A percentile compares a stretch with the other conserved stretches of the same genome.
phyloP scores from a whole-genome alignment of 2,888 invertebrate genomes.

The Actias luna region DNA sequence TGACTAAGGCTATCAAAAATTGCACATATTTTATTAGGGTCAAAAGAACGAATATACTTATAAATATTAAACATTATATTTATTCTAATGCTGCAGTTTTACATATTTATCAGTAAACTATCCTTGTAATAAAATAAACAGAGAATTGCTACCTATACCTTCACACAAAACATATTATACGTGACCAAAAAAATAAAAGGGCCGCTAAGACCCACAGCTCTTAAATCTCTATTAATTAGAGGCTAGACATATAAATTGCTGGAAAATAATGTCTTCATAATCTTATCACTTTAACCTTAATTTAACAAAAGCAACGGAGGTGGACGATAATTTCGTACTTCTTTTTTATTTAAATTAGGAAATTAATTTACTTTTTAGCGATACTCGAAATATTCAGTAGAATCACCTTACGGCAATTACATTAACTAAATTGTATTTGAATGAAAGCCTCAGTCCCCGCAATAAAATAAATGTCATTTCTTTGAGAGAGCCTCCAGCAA shows the following conservation, averaged over 20 bases:
- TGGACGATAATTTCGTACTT: not conserved
- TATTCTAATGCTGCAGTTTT: no score
- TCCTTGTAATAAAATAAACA: not conserved
- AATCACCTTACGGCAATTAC: conserved; percentile 48
- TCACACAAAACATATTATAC: not conserved
- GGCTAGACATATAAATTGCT: conserved; percentile 13
- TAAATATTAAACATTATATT: no score
- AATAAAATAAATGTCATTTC: conserved; percentile 69
- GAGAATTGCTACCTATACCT: not conserved
- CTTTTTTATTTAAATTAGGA: not conserved
- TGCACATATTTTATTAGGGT: no score
- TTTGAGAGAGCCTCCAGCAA: conserved; percentile 51
- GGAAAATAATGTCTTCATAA: conserved; percentile 12
- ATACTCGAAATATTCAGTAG: conserved; percentile 18
- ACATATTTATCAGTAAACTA: no score
- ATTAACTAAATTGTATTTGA: conserved; percentile 72
- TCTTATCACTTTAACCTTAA: conserved; percentile 10
- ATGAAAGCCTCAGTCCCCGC: conserved; percentile 56
- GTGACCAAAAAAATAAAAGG: conserved; percentile 8
- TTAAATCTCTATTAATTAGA: conserved; percentile 1
- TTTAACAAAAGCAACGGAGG: conserved; percentile 15
- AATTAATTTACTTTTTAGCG: conserved; percentile 21
- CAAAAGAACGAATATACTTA: no score
- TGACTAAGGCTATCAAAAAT: no score
- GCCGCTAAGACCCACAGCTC: not conserved